Evolutionary conservation across 2,797 vertebrate species (phyloP).

Genomic region (Adelosebastes latens): DNA sequence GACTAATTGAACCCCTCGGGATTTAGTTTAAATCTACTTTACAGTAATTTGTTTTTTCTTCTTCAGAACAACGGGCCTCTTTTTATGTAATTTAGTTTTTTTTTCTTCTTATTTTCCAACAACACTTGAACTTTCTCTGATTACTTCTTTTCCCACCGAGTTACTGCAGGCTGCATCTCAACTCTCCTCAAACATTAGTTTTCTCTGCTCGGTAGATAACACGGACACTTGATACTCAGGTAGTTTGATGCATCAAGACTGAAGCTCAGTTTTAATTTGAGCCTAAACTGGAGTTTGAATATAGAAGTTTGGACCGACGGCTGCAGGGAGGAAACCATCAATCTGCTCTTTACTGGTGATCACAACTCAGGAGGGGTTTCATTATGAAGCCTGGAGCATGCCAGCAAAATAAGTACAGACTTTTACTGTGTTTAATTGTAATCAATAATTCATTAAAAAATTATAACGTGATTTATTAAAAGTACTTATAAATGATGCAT

Average conservation of each 20-base stretch:
- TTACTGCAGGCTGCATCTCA: background rate
- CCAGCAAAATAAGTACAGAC: background rate
- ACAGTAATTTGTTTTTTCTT: background rate
- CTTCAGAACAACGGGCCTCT: background rate
- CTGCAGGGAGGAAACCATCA: background rate
- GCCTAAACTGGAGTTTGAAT: background rate
- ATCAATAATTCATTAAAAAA: background rate
- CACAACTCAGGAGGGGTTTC: background rate
- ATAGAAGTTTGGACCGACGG: background rate
- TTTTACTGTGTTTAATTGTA: background rate
- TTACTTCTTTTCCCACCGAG: background rate
- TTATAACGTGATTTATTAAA: no score
- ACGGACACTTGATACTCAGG: background rate
- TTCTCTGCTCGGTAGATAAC: background rate
- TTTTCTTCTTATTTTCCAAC: background rate
- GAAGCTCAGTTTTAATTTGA: background rate
- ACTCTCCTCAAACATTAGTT: background rate
- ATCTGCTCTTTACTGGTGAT: background rate
- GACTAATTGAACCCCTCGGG: conserved; percentile 59
- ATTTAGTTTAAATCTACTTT: background rate
- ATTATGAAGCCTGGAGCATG: background rate
- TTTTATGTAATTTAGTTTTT: background rate
- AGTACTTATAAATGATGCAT: background rate
- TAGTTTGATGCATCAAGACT: background rate
- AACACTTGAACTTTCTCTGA: conserved; percentile 26